These are phyloP conservation scores for Macrobrachium nipponense DNA, from an alignment of 1,140 invertebrate species.

Conservation along the genomic window DNA sequence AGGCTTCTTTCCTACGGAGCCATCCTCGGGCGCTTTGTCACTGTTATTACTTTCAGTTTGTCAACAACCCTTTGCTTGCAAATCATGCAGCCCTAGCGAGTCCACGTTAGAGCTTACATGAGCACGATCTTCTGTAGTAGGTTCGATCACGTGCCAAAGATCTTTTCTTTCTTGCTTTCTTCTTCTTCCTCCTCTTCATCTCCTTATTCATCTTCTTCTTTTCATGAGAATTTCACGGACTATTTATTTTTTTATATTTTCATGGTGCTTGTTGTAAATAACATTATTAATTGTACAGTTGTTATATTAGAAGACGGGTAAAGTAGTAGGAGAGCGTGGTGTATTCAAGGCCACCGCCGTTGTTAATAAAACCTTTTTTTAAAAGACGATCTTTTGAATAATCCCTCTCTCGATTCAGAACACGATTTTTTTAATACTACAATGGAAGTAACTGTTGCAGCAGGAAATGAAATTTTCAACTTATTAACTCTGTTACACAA, in stretches of 20 bases:
- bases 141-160: conserved; percentile 45
- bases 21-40: too few relatives aligned
- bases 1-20: too few relatives aligned
- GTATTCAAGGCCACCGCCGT: neutral
- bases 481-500: too few relatives aligned
- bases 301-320: conserved; percentile 48
- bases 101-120: conserved; percentile 37
- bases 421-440: neutral
- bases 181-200: neutral
- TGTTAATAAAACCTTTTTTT: conserved; percentile 31
- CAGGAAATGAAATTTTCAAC: neutral
- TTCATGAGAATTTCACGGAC: neutral
- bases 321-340: conserved; percentile 3
- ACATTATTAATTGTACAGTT: conserved; percentile 35
- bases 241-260: conserved; percentile 40
- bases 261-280: conserved; percentile 54
- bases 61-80: too few relatives aligned
- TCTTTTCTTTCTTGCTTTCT: conserved; percentile 21
- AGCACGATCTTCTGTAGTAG: conserved; percentile 15
- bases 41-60: too few relatives aligned
- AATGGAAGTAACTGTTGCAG: neutral
- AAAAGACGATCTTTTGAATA: neutral
- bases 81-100: conserved; percentile 39
- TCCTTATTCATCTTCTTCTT: too few relatives aligned
- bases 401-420: neutral